Evolutionary conservation across 1,140 invertebrate genomes (phyloP), one percentile per base, ranked within the genome.

Genomic region (Diprion similis): DNA sequence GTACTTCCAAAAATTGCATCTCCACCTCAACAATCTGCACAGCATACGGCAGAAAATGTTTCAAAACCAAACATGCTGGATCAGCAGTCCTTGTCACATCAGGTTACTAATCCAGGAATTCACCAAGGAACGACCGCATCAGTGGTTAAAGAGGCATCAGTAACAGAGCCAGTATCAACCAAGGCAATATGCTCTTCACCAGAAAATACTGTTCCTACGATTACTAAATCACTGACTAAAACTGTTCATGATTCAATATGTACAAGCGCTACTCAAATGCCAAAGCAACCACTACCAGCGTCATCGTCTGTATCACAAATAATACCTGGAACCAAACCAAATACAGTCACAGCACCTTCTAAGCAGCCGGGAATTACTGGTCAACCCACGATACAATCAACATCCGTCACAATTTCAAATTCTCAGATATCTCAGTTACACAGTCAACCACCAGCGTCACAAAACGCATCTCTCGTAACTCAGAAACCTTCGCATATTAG

Each of bases 201-300:
- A 37, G 37, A 79, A 47, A n/a, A 75, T 10, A 71, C 83, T 24
- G 85, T 86, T 59, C 88, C 89, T 64, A 84, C 86, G 4, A 84
- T 86, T 10, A 89, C 87, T 4, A 87, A 89, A 67, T 89, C 87
- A 8, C 81, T 89, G 46, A 89, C 89, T 86, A 87, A 89, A 59
- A 59, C 51, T 59, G n/a, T 59, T 59, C 8, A 15, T 59, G 51
- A 59, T 59, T 59, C 51, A 59, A 59, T 59, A 9, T 17, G 18
- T 17, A 46, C n/a, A 37, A 70, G 11, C n/a, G 9, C 51, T 17
- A 59, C 51, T 59, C 81, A 76, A 71, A 76, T 45, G 68, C 75
- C 73, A 10, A 83, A 77, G 17, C 78, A 75, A 37, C 73, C 75
- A 66, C 79, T 72, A 66, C 86, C 78, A 71, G 73, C 74, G 10